Percentiles rank a stretch among this genome's conserved stretches.
phyloP scores from a whole-genome alignment of 1,140 invertebrate genomes.

The Euschistus heros region DNA sequence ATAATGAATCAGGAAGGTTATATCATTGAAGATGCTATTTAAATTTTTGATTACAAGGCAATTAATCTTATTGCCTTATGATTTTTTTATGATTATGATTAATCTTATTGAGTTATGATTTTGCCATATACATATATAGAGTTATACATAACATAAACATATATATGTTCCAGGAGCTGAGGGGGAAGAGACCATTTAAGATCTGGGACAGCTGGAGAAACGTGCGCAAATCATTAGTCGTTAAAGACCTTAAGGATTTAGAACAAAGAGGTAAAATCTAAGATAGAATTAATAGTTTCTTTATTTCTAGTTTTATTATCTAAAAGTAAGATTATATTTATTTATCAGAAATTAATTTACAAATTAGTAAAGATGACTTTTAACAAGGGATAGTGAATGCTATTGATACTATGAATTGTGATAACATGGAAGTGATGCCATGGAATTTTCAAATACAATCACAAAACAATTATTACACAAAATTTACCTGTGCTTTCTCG shows the following conservation, averaged over 20 bases:
- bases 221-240: slow-evolving; percentile 85
- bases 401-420: too few species aligned
- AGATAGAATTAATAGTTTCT: not conserved
- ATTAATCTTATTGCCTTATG: not conserved
- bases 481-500: too few species aligned
- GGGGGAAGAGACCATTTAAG: slow-evolving; percentile 93
- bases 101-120: not conserved
- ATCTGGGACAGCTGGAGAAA: slow-evolving; percentile 93
- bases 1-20: not conserved
- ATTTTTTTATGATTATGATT: not conserved
- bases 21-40: not conserved
- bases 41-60: not conserved
- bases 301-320: too few species aligned
- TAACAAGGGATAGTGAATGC: too few species aligned
- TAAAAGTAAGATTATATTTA: too few species aligned
- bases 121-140: too few species aligned
- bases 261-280: slow-evolving; percentile 61
- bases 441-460: too few species aligned
- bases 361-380: too few species aligned
- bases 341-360: too few species aligned
- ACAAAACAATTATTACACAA: too few species aligned
- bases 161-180: slow-evolving; percentile 60
- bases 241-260: slow-evolving; percentile 82
- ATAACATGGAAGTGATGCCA: too few species aligned
- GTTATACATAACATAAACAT: too few species aligned